Percentiles rank a stretch among this genome's conserved stretches.
phyloP scores from a whole-genome alignment of 2,888 invertebrate genomes.

The Pollenia labialis region DNA sequence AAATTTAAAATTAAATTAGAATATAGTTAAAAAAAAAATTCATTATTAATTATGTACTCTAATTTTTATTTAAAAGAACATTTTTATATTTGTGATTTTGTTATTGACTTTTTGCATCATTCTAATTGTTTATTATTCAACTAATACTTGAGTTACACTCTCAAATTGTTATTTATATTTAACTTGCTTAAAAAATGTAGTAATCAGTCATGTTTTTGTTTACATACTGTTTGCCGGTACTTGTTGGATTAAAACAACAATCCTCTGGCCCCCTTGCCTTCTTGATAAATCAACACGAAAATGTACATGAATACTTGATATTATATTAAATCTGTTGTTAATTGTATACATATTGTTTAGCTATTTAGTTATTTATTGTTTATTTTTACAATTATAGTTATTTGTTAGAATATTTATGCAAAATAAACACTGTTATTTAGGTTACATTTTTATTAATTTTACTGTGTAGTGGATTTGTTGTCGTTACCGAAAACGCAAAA shows the following conservation, averaged over 20 bases:
- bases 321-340: no score
- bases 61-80: neutral
- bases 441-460: slow-evolving; percentile 22
- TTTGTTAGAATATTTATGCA: slow-evolving; percentile 11
- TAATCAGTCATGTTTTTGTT: slow-evolving; percentile 68
- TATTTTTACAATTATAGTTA: slow-evolving; percentile 26
- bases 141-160: slow-evolving; percentile 32
- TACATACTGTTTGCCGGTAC: slow-evolving; percentile 59
- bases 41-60: neutral
- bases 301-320: no score
- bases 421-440: neutral
- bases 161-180: slow-evolving; percentile 15
- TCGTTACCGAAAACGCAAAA: neutral
- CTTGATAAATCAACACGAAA: no score
- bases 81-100: slow-evolving; percentile 17
- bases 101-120: neutral
- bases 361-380: slow-evolving; percentile 29
- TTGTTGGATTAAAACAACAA: slow-evolving; percentile 26
- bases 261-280: neutral
- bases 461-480: neutral
- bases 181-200: slow-evolving; percentile 35
- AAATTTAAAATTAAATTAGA: neutral
- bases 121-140: neutral
- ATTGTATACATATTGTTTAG: neutral
- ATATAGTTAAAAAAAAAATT: neutral